Percentiles rank a stretch among this genome's conserved stretches.
Conservation (phyloP, 2,888 invertebrate species). For the Epsilonema sp. region DNA sequence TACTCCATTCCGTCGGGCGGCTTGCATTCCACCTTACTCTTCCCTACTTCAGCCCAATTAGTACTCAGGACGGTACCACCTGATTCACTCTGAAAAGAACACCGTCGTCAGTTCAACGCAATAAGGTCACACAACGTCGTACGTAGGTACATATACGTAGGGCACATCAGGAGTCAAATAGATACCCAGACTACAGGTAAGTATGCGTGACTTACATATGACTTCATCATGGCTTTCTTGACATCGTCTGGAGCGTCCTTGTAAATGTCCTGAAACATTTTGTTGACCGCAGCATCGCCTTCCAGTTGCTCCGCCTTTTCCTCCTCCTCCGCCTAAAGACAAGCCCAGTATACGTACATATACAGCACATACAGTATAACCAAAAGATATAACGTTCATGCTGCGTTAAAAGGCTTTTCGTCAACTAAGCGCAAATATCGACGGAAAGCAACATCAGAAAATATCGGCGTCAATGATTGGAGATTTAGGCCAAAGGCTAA, state of each 20-base stretch:
- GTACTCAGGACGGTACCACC: constrained; percentile 93
- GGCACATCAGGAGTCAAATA: too few relatives aligned
- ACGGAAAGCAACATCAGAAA: too few relatives aligned
- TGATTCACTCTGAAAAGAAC: constrained; percentile 52
- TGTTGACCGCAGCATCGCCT: constrained; percentile 71
- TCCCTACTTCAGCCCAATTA: constrained; percentile 77
- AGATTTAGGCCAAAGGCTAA: too few relatives aligned
- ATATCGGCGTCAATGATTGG: too few relatives aligned
- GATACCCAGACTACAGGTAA: neutral
- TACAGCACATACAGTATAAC: too few relatives aligned
- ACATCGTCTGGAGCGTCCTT: constrained; percentile 76
- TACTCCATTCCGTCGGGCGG: constrained; percentile 88
- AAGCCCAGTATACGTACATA: neutral
- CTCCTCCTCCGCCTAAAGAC: constrained; percentile 22
- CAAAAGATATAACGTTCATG: too few relatives aligned
- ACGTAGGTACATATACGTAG: too few relatives aligned
- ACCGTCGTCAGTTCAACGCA: constrained; percentile 5
- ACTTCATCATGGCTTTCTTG: constrained; percentile 89
- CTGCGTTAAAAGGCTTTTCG: too few relatives aligned
- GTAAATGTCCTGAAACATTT: constrained; percentile 81
- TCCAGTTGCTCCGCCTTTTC: constrained; percentile 48
- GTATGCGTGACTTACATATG: constrained; percentile 50
- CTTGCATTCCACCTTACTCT: constrained; percentile 59
- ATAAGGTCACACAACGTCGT: neutral
- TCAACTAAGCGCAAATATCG: too few relatives aligned